Evolutionary conservation across 2,888 invertebrate species (phyloP), one percentile per base, ranked within the genome.

Genomic region (Perizoma flavofasciatum): DNA sequence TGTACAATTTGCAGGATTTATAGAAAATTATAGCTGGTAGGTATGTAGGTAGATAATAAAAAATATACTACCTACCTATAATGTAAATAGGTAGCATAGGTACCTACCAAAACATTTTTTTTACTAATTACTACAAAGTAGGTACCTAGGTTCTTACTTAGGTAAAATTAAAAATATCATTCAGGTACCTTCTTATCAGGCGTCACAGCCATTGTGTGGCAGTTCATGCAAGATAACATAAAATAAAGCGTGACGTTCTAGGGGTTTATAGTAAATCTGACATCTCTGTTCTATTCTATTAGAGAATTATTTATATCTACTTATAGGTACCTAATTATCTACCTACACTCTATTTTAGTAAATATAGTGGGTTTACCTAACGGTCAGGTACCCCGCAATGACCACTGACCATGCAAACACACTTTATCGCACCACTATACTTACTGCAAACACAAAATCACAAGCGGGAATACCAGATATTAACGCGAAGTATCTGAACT

Each of bases 391-490:
- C 56, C 64, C 59, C 59, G 65, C 68, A 74, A 67, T 81, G 82
- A 79, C 80, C 81, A 79, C 69, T 74, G 78, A 74, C 75, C 73
- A 68, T 68, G 64, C 72, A 67, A 69, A 70, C 71, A 71, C 70
- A 73, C 73, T 72, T 77, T 80, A 79, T 78, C 77, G 75, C 71
- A 58, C 34, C 69, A 72, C 70, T 76, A 75, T 77, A 84, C 80
- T 81, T 81, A 79, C 74, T 67, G 7, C 37, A 5, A 37, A 81
- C 72, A 81, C 79, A 82, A 82, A 83, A 84, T 84, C 85, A 82
- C 77, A 73, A 86, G 87, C 86, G 83, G 87, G 86, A 87, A 89
- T 88, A 85, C 89, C 89, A 86, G 89, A 89, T 85, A 84, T 81
- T 65, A 54, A 71, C 65, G 69, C 69, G 61, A 67, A 72, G 72